Evolutionary conservation across 1,140 invertebrate species (phyloP), one percentile per base, ranked within the genome.

Genomic region (Aphelinus certus): DNA sequence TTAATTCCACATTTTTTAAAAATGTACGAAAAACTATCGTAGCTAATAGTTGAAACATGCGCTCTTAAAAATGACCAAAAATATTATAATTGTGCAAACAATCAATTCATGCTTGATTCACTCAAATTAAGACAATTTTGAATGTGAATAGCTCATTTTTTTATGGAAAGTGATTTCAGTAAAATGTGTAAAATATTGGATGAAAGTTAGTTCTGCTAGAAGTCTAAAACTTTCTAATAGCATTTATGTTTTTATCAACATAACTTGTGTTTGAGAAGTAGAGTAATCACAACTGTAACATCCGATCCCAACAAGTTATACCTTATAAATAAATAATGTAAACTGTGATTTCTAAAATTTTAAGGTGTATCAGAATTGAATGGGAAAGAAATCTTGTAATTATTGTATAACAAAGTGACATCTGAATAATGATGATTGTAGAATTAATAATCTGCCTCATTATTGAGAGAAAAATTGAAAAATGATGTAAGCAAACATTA

Each of bases 281-380:
- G n/a, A 60, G 62, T 61, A 57, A 56, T 60, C 6, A 45, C 56
- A 71, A 66, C 56, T 45, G 45, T 76, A 51, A 67, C 69, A 71
- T 7, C 4, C 66, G 65, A 58, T 74, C 45, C 45, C 42, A 60
- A 71, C 47, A 76, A 43, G n/a, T 76, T 53, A 66, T 56, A 71
- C 26, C 26, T 61, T 62, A 55, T 67, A 58, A 68, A 65, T 75
- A 76, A 75, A 53, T 53, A 76, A 71, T 71, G 57, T 76, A 46
- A 67, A 72, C 75, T 76, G 75, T 76, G 75, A 76, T 76, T 76
- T 53, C 62, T 76, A 71, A 76, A 76, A 72, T 75, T 67, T 53
- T 76, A 76, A 76, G 75, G 58, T 26, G 53, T 67, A 70, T 71
- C 69, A 67, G 67, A 55, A 62, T 46, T 56, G 63, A 55, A 26